These are phyloP conservation scores for Andrena flavipes DNA, from an alignment of 2,888 invertebrate species.

Conservation along the genomic window DNA sequence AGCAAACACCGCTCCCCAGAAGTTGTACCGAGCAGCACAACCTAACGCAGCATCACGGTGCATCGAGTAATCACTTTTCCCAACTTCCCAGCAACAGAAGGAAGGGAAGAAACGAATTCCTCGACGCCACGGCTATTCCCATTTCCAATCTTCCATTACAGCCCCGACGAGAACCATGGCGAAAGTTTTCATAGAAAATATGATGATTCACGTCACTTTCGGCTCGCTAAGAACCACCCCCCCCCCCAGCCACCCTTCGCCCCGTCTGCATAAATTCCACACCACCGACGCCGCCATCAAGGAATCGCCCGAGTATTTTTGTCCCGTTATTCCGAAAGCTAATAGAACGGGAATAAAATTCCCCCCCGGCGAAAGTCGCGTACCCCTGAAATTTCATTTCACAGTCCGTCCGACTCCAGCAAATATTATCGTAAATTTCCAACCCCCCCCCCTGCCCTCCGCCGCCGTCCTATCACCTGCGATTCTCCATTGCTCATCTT, in stretches of 20 bases:
- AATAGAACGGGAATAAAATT: conserved; percentile 52
- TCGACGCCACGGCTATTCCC: conserved; percentile 2
- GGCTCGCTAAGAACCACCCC: conserved; percentile 3
- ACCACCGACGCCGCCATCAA: not conserved
- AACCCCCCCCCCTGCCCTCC: conserved; percentile 7
- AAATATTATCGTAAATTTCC: conserved; percentile 71
- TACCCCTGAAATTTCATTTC: conserved; percentile 60
- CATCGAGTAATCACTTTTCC: not conserved
- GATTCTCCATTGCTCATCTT: conserved; percentile 51
- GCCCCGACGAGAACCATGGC: not conserved
- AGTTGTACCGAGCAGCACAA: no score
- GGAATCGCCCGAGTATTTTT: conserved; percentile 49
- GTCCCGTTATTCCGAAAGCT: conserved; percentile 33
- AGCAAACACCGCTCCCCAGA: no score
- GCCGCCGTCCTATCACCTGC: conserved; percentile 48
- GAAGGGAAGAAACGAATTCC: not conserved
- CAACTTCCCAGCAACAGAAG: not conserved
- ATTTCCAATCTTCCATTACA: conserved; percentile 39
- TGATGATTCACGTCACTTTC: conserved; percentile 26
- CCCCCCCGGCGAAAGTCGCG: conserved; percentile 19
- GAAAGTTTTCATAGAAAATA: conserved; percentile 27
- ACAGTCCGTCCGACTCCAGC: conserved; percentile 37
- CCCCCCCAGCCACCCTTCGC: not conserved
- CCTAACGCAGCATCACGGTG: not conserved
- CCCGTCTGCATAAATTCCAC: conserved; percentile 32